phyloP scores from a whole-genome alignment of 2,113 vertebrate species.

The Toxotes jaculatrix region DNA sequence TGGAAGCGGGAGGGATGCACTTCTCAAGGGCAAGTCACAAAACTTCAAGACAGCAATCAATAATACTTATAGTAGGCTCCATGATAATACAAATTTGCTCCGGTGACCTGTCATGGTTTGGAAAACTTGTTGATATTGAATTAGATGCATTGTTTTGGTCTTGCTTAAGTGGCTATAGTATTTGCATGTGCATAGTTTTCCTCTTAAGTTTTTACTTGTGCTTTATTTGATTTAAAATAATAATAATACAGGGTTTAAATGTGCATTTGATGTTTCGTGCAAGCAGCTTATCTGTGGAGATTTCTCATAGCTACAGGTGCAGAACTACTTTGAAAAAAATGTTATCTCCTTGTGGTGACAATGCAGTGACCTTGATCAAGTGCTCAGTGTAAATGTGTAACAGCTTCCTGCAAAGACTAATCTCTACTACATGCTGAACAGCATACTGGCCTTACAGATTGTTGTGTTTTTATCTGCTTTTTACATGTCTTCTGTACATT shows the following conservation, averaged over 20 bases:
- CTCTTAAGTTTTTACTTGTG: background rate
- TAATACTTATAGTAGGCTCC: background rate
- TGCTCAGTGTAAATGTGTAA: background rate
- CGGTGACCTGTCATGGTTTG: background rate
- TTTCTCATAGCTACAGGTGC: background rate
- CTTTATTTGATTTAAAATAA: background rate
- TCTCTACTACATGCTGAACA: background rate
- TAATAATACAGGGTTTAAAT: background rate
- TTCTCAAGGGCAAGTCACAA: background rate
- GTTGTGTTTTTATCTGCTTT: background rate
- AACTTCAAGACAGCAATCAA: background rate
- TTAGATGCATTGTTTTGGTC: background rate
- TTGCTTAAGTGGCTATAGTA: background rate
- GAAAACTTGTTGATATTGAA: background rate
- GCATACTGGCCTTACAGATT: background rate
- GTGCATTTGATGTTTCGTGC: background rate
- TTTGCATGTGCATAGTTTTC: background rate
- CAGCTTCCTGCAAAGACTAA: conserved; percentile 19
- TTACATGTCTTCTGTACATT: background rate
- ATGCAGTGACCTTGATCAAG: conserved; percentile 34
- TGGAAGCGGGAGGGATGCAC: background rate
- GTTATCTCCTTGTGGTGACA: conserved; percentile 14
- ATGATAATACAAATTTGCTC: background rate
- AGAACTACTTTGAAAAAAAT: conserved; percentile 8
- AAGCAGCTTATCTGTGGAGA: background rate